Percentiles rank a stretch among this genome's conserved stretches.
These are phyloP conservation scores for Sebastiscus tertius DNA, from an alignment of 2,797 vertebrate genomes.

Conservation along the genomic window DNA sequence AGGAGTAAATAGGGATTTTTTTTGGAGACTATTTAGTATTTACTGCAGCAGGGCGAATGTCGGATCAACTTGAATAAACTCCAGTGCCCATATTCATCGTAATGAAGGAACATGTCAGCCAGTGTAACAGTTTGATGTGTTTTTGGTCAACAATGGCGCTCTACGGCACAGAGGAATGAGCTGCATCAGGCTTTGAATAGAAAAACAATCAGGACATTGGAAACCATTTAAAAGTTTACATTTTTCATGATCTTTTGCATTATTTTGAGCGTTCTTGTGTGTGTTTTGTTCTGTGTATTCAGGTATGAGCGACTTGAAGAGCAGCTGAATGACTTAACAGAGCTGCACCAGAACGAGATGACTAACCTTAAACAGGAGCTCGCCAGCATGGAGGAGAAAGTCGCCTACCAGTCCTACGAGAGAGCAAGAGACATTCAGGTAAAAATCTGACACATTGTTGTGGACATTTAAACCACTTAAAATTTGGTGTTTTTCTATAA, in stretches of 20 bases:
- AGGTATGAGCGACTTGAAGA: constrained; percentile 97
- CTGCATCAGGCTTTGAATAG: not conserved
- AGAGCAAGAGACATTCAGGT: constrained; percentile 97
- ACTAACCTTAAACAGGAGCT: constrained; percentile 98
- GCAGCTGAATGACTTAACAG: constrained; percentile 95
- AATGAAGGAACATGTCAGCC: not conserved
- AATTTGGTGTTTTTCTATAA: not conserved
- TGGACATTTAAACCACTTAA: not conserved
- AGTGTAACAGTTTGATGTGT: not conserved
- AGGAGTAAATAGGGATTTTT: not conserved
- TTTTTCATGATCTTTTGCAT: not conserved
- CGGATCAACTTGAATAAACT: not conserved
- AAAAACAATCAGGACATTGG: not conserved
- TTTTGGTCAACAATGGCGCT: not conserved
- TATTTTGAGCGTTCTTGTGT: not conserved
- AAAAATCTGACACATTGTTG: not conserved
- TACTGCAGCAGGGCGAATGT: not conserved
- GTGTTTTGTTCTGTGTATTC: constrained; percentile 11
- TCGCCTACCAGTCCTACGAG: constrained; percentile 98
- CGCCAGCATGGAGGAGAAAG: constrained; percentile 99
- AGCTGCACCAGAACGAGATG: constrained; percentile 99
- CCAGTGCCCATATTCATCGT: not conserved
- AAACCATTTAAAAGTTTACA: not conserved
- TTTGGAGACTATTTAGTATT: not conserved
- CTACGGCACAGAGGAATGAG: not conserved